Base-by-base conservation (phyloP, 2,797 vertebrate species). In the Emydoidea blandingii region DNA sequence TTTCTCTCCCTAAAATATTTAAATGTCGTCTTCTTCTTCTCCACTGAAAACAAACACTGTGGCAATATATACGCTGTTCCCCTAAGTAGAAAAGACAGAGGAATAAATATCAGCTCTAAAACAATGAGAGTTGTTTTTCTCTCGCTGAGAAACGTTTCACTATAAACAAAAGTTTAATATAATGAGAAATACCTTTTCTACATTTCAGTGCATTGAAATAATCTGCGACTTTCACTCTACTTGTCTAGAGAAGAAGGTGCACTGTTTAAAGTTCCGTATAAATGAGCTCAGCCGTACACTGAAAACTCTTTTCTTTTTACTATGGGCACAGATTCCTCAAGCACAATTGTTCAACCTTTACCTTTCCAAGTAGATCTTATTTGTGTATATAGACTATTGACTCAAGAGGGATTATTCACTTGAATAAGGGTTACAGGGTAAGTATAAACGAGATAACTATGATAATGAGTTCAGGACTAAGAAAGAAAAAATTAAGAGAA, bases 1-100 rank as follows among this genome's bases (percentile, higher is more conserved):
- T 95, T 93, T 89, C 81, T 90, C 9, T 0, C 27, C 62, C 68
- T 83, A 23, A 27, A 79, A 85, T 56, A 86, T 94, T 90, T 78
- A 90, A 96, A 93, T 3, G 86, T 89, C 93, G 89, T 53, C 62
- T 49, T 92, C 91, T 94, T 97, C 84, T 91, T 94, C 49, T 83
- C 86, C 92, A 90, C 86, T 72, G 50, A 96, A 95, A 95, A 87
- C 53, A 91, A 56, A 57, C 47, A 94, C 93, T 83, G 49, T n/a
- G 85, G 29, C 57, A 96, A 95, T 21, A 88, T 88, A 95, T 96
- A 94, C 83, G 87, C 41, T 87, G 72, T 19, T 85, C 21, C 7
- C 94, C 92, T 88, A 65, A 81, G 83, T 79, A 44, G 47, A 96
- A 91, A 93, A 95, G 85, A 83, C 79, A 94, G 83, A 91, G 90